Evolutionary conservation across 1,140 invertebrate genomes (phyloP), one percentile per base, ranked within the genome.

Genomic region (Lasioglossum baleicum): DNA sequence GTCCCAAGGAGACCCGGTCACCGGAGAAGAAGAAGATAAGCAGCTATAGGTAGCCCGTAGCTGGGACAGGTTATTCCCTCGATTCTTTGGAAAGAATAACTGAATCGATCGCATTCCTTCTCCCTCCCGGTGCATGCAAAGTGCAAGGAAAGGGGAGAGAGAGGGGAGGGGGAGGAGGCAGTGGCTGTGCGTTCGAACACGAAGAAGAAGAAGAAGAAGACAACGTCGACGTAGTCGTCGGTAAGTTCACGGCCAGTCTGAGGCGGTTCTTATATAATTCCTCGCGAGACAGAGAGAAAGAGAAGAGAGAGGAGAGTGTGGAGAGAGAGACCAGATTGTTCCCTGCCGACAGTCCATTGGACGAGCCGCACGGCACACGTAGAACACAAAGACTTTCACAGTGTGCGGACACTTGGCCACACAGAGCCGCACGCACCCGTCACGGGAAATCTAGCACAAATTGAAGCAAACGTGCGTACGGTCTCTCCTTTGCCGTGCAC

Each of bases 231-330:
- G 73, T 81, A 73, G 85, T 88, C 86, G 88, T 81, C 83, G 88
- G 86, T 93, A 93, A 93, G 92, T 93, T 92, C 92, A 93, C 91
- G 92, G 92, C 90, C 91, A 92, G 91, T 91, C 90, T 90, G 91
- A 90, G 82, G 53, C 69, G 85, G 85, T 86, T 87, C 88, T 92
- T 92, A 92, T 90, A 90, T 91, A 92, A 92, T 88, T 68, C 44
- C 58, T 73, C 67, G 20, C 13, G 61, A 77, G 68, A 76, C 51
- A 65, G 64, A 77, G 17, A 56, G 69, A 56, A 48, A 17, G 77
- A 80, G 35, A 40, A 48, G 58, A 74, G 11, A 80, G 35, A 44
- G 73, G 66, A 7, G 64, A 81, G 44, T 44, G 69, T 20, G 48
- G 53, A 53, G 71, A 26, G 56, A 72, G 67, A 72, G 48, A 15